Conservation (phyloP, 2,797 vertebrate genomes). For the Ataeniobius toweri region DNA sequence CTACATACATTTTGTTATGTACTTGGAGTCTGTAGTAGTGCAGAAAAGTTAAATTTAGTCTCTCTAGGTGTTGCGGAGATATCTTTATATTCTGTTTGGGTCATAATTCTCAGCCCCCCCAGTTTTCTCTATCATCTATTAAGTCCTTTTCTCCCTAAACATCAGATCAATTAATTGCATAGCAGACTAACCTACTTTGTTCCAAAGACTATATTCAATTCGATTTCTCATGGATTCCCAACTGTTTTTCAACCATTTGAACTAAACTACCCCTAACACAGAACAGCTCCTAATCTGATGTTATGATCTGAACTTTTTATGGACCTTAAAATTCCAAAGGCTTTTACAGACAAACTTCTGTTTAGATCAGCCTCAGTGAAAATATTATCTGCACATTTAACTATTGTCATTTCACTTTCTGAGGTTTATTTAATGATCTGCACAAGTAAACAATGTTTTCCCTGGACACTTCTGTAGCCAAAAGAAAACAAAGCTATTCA, state of each 20-base stretch:
- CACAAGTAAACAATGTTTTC: constrained; percentile 37
- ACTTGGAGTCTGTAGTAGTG: too few relatives aligned
- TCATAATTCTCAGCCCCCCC: too few relatives aligned
- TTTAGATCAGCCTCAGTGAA: constrained; percentile 65
- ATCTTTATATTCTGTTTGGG: too few relatives aligned
- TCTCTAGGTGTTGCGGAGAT: too few relatives aligned
- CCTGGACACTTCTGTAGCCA: constrained; percentile 27
- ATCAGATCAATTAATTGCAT: constrained; percentile 42
- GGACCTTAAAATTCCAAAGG: constrained; percentile 60
- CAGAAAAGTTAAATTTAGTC: too few relatives aligned
- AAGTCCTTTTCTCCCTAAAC: background rate
- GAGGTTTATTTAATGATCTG: constrained; percentile 38
- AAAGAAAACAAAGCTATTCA: constrained; percentile 28
- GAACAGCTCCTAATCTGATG: constrained; percentile 49
- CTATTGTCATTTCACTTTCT: constrained; percentile 56
- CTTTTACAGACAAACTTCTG: constrained; percentile 64
- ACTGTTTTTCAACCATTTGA: constrained; percentile 41
- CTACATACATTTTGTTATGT: constrained; percentile 25
- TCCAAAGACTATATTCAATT: constrained; percentile 31
- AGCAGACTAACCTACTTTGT: constrained; percentile 19
- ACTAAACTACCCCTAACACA: constrained; percentile 45
- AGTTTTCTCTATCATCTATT: too few relatives aligned
- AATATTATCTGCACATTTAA: constrained; percentile 49
- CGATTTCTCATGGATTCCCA: constrained; percentile 30
- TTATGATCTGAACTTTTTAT: constrained; percentile 64